Base-by-base conservation (phyloP, 2,888 invertebrate genomes). In the Mesorhabditis sp. region DNA sequence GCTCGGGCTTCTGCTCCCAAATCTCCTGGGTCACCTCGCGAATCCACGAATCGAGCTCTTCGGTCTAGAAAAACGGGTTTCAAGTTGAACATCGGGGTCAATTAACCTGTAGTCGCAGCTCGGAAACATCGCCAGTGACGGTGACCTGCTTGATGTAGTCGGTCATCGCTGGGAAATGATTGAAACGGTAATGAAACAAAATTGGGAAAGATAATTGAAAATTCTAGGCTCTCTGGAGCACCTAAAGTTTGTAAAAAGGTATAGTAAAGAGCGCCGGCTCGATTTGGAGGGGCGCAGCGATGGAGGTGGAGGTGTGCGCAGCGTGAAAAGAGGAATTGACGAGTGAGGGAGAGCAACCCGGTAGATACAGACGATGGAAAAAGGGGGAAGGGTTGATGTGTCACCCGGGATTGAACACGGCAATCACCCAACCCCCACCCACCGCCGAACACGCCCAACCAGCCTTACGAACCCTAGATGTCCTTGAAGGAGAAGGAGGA, bases 71-170 rank as follows among this genome's bases (percentile, higher is more conserved):
- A 13, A 13, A 13, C 58, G 58, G 7, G 7, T 50, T 50, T 13
- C 58, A 50, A 50, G n/a, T 50, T n/a, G n/a, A 50, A 13, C 7
- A 50, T n/a, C 58, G 28, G 28, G 28, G 28, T 28, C 28, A 66
- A 66, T 74, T 69, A 43, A 80, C 80, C 66, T 77, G 68, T 43
- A 72, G 71, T 62, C 76, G 77, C 6, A 79, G 75, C 58, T 67
- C 64, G n/a, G 77, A 76, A 43, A 80, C 70, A 43, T 80, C 80
- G 42, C 80, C 80, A 44, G 77, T 80, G 28, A 80, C 72, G 0
- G 78, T 74, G 6, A 80, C 80, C 67, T 80, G 80, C 65, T 80
- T 80, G 70, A 80, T 77, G 69, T 80, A 80, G 43, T 80, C 78
- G 7, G 67, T 44, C 65, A 73, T 72, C 65, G 63, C 65, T 10